phyloP scores from a whole-genome alignment of 2,797 vertebrate species.

The Coccyzus lansbergi region DNA sequence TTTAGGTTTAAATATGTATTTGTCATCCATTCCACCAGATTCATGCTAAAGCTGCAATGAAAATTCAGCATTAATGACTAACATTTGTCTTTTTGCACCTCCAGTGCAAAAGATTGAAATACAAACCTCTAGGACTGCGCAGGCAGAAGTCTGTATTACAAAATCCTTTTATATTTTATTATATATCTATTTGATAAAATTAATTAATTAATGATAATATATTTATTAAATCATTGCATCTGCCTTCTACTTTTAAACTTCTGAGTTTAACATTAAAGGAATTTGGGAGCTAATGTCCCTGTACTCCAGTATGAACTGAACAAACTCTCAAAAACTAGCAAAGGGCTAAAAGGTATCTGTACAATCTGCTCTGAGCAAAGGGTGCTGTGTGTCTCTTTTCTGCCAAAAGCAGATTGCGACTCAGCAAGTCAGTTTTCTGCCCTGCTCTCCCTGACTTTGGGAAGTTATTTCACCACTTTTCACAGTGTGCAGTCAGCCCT shows the following conservation, averaged over 20 bases:
- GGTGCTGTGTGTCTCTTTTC: background rate
- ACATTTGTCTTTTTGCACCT: background rate
- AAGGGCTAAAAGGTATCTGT: constrained; percentile 42
- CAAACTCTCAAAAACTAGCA: constrained; percentile 16
- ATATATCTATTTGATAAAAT: background rate
- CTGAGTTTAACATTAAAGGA: background rate
- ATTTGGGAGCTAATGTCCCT: background rate
- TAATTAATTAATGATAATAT: background rate
- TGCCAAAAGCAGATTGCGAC: constrained; percentile 57
- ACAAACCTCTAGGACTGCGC: background rate
- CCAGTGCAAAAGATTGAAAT: background rate
- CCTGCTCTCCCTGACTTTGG: constrained; percentile 47
- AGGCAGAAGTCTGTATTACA: background rate
- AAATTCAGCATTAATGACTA: background rate
- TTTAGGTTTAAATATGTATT: background rate
- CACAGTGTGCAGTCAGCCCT: background rate
- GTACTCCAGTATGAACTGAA: background rate
- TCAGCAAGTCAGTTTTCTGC: constrained; percentile 57
- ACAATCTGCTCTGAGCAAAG: constrained; percentile 51
- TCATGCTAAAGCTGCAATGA: background rate
- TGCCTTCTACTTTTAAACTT: background rate
- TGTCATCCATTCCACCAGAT: background rate
- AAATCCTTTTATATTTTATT: background rate
- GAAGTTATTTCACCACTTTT: constrained; percentile 34
- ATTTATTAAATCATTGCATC: background rate